phyloP scores from a whole-genome alignment of 1,140 invertebrate species.

The Daktulosphaira vitifoliae region DNA sequence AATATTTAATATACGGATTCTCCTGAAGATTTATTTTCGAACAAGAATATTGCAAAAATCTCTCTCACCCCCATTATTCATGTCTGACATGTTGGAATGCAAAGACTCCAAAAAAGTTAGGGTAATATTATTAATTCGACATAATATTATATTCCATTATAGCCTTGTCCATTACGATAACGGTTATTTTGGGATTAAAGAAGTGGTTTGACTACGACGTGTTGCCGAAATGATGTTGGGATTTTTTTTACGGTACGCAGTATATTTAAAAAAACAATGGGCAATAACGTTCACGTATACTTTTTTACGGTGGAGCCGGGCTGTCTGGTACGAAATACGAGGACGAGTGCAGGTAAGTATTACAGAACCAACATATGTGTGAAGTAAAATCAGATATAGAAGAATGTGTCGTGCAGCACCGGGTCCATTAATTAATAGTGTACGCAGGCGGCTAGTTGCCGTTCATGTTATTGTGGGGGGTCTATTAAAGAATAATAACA shows the following conservation, averaged over 20 bases:
- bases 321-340: constrained; percentile 16
- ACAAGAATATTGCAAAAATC: too few species aligned
- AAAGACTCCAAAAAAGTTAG: too few species aligned
- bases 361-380: neutral
- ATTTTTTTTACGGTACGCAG: constrained; percentile 13
- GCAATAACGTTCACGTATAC: neutral
- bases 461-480: constrained; percentile 25
- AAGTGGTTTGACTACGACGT: neutral
- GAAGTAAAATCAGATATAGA: neutral
- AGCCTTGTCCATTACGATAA: too few species aligned
- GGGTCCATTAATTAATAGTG: constrained; percentile 32
- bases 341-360: neutral
- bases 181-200: too few species aligned
- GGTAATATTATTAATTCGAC: too few species aligned
- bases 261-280: constrained; percentile 21
- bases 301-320: constrained; percentile 1
- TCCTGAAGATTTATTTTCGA: too few species aligned
- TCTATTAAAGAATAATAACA: constrained; percentile 21
- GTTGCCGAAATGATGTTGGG: constrained; percentile 15
- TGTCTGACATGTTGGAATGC: too few species aligned
- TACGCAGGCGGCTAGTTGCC: constrained; percentile 15
- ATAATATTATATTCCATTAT: too few species aligned
- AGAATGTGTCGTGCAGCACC: constrained; percentile 17
- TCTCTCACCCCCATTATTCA: too few species aligned
- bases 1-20: too few species aligned